Base-by-base conservation (phyloP, 2,797 vertebrate genomes). In the Apogon talboti region DNA sequence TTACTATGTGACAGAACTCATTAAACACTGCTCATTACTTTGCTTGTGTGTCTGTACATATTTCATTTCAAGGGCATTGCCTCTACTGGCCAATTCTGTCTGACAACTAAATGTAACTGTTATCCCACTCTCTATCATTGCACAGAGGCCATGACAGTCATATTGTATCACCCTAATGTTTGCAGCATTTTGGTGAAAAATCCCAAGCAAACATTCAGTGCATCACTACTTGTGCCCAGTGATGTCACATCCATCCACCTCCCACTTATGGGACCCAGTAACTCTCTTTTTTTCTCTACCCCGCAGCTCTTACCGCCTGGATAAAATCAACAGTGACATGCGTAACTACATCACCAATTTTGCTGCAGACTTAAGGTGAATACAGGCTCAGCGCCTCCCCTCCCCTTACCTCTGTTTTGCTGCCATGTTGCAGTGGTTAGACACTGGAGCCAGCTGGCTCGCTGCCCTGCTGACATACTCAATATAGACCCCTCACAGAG, bases 291-390 rank as follows among this genome's bases (percentile, higher is more conserved):
- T 72, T 91, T 92, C 80, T 94, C 89, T 92, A 78, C 87, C 87
- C 90, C 83, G 84, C 94, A 95, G 94, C 90, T 94, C 93, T 87
- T 95, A 93, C 86, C 93, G 91, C 82, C 84, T 94, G 92, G 93
- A 94, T 89, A 95, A 93, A 91, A 93, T 94, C 87, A 94, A 94
- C 88, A 93, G 92, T 81, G 93, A 95, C 89, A 91, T 94, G 92
- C 91, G 91, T 89, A 94, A 93, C 91, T 95, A 94, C 92, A 94
- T 95, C 93, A 94, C 93, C 91, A 94, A 94, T 92, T 94, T 94
- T 78, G 93, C 93, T 70, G 92, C 92, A 90, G 94, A 95, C 90
- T 92, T 95, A 89, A 95, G 92, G 93, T 95, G 91, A 93, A 92
- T 91, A 91, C 83, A 80, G 81, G 81, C 83, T 79, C 81, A 60